Base-by-base conservation (phyloP, 2,888 invertebrate species). In the Colletes collaris region DNA sequence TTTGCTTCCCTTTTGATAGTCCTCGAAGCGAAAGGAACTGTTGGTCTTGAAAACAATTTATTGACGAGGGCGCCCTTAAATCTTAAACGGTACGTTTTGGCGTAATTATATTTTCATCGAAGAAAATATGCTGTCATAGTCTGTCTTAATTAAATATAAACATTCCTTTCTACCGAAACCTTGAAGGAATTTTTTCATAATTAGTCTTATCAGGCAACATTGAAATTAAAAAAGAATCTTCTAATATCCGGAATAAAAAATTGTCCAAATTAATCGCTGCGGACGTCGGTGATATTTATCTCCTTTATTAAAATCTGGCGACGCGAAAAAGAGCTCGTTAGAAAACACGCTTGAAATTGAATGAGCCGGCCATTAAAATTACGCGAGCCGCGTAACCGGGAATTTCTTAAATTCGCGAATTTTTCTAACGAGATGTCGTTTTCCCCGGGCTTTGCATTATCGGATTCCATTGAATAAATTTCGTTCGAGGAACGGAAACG, bases 381-480 rank as follows among this genome's bases (percentile, higher is more conserved):
- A 46, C 35, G 35, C n/a, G 16, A 49, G 8, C 5, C 40, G 11
- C 55, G 62, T 49, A 27, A 5, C 37, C 55, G 53, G 55, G 49
- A 50, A 70, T 76, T 65, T 60, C 59, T 55, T 35, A 59, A 64
- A 70, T 49, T 63, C 50, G 49, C 70, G 13, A 40, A 13, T 13
- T 16, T 13, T 44, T 53, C 37, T 49, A 50, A 8, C 44, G 65
- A 40, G 40, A 62, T 44, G 49, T 19, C 19, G 27, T 16, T 53
- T 50, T 11, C 19, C n/a, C 7, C 55, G 16, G 6, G 4, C 44
- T 27, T 35, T n/a, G 16, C 10, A 8, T 40, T 44, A 62, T 71
- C 60, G 76, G 66, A 56, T 76, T 71, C 65, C 56, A 60, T 49
- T 11, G 65, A 76, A 71, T 70, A 71, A 55, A 76, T 76, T 76